phyloP scores from a whole-genome alignment of 2,797 vertebrate species.

The Gymnodraco acuticeps region DNA sequence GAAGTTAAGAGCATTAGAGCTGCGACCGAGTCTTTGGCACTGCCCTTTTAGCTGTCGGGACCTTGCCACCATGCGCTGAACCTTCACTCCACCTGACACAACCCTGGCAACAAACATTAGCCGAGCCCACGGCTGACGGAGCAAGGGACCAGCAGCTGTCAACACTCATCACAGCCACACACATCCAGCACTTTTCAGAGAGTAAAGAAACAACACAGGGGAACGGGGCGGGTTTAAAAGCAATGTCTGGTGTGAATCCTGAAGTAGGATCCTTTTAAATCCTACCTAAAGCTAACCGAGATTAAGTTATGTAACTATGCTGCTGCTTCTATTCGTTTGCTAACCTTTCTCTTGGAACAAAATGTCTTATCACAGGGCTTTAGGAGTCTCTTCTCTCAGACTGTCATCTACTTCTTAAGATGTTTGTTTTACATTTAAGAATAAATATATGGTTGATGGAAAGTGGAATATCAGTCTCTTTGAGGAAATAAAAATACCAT shows the following conservation, averaged over 20 bases:
- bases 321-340: constrained; percentile 7
- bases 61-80: constrained; percentile 21
- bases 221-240: constrained; percentile 23
- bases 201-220: not conserved
- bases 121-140: constrained; percentile 32
- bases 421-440: constrained; percentile 13
- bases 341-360: constrained; percentile 14
- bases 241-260: constrained; percentile 15
- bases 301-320: constrained; percentile 29
- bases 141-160: constrained; percentile 50
- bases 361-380: constrained; percentile 9
- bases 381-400: constrained; percentile 1
- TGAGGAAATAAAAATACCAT: constrained; percentile 47
- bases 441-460: constrained; percentile 17
- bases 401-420: constrained; percentile 1
- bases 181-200: constrained; percentile 38
- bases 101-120: constrained; percentile 65
- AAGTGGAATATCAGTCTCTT: constrained; percentile 41
- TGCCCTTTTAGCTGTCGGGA: constrained; percentile 7
- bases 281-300: constrained; percentile 29
- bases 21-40: not conserved
- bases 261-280: constrained; percentile 9
- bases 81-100: constrained; percentile 49
- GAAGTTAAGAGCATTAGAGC: constrained; percentile 12
- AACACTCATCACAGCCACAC: constrained; percentile 52